phyloP scores from a whole-genome alignment of 2,797 vertebrate species.

The Coregonus suidteri region DNA sequence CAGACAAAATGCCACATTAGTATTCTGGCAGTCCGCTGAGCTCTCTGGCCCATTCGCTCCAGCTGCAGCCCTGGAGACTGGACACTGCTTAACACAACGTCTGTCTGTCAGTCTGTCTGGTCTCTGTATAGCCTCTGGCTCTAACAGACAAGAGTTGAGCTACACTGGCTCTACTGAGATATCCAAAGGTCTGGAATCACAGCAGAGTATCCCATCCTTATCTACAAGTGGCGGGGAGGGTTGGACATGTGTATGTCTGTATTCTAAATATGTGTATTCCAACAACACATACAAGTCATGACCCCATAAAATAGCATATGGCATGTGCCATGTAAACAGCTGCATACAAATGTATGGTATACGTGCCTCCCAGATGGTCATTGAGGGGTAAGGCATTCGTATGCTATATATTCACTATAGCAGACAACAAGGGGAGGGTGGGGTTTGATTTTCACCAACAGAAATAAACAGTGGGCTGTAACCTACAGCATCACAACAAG shows the following conservation, averaged over 20 bases:
- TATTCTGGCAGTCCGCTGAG: slow-evolving; percentile 4
- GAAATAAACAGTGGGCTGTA: neutral
- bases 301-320: neutral
- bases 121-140: neutral
- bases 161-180: slow-evolving; percentile 1
- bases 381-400: neutral
- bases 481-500: neutral
- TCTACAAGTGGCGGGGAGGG: neutral
- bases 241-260: too few relatives aligned
- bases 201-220: neutral
- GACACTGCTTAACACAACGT: neutral
- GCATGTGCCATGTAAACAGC: neutral
- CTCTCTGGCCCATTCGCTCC: slow-evolving; percentile 2
- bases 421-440: neutral
- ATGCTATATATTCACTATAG: neutral
- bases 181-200: neutral
- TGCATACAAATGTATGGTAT: neutral
- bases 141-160: slow-evolving; percentile 2
- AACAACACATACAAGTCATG: neutral
- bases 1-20: slow-evolving; percentile 17
- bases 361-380: neutral
- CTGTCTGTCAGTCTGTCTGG: neutral
- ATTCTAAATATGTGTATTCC: neutral
- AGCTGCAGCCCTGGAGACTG: slow-evolving; percentile 5
- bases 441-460: neutral